A percentile compares a stretch with the other conserved stretches of the same genome.
Conservation (phyloP, 2,888 invertebrate species). For the Acleris holmiana region DNA sequence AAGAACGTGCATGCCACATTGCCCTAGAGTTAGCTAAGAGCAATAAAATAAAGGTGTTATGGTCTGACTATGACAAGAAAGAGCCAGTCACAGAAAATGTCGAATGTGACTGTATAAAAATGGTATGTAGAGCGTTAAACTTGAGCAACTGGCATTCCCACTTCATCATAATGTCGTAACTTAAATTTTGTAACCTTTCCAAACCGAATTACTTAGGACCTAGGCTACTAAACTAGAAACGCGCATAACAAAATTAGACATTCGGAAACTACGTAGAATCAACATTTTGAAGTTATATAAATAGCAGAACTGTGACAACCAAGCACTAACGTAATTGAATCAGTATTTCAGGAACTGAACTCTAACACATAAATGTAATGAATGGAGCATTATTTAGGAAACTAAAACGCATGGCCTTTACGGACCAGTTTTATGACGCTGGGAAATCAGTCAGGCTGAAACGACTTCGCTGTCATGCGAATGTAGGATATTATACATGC, state of each 20-base stretch:
- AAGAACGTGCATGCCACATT: slow-evolving; percentile 19
- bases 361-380: too few species aligned
- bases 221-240: neutral
- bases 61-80: slow-evolving; percentile 29
- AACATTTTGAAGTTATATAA: too few species aligned
- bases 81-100: slow-evolving; percentile 41
- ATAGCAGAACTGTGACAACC: too few species aligned
- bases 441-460: too few species aligned
- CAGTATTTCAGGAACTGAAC: too few species aligned
- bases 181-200: slow-evolving; percentile 18
- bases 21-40: slow-evolving; percentile 38
- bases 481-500: too few species aligned
- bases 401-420: too few species aligned
- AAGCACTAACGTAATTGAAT: too few species aligned
- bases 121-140: slow-evolving; percentile 54
- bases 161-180: slow-evolving; percentile 42
- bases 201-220: neutral
- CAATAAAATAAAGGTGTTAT: slow-evolving; percentile 42
- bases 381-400: too few species aligned
- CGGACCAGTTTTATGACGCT: too few species aligned
- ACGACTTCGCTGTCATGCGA: too few species aligned
- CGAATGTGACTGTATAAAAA: slow-evolving; percentile 43
- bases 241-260: neutral
- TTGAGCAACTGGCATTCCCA: slow-evolving; percentile 47
- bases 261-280: neutral